These are phyloP conservation scores for Drosophila persimilis DNA, from an alignment of 1,140 invertebrate species.

Conservation along the genomic window DNA sequence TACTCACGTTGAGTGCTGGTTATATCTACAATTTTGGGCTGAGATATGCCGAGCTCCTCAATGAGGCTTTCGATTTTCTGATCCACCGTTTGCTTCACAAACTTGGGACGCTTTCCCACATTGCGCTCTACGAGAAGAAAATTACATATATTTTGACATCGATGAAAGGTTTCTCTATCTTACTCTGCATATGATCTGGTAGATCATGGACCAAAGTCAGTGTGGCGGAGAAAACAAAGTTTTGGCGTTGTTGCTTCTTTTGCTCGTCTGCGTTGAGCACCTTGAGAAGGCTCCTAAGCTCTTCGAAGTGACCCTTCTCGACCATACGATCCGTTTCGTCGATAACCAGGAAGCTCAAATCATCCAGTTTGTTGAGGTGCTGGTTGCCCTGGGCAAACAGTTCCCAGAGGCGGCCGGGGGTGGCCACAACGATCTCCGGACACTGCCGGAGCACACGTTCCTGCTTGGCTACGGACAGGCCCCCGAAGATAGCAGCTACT, in stretches of 20 bases:
- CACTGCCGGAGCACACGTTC: conserved; percentile 90
- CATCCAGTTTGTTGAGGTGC: conserved; percentile 88
- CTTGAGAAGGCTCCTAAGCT: conserved; percentile 92
- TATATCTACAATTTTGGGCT: conserved; percentile 97
- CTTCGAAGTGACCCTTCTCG: conserved; percentile 97
- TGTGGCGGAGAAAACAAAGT: conserved; percentile 99
- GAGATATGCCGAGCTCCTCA: conserved; percentile 90
- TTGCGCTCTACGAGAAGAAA: conserved; percentile 68
- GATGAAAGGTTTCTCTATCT: conserved; percentile 37
- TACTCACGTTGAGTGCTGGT: conserved; percentile 84
- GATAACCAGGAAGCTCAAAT: conserved; percentile 94
- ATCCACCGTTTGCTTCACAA: conserved; percentile 87
- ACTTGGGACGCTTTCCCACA: conserved; percentile 84
- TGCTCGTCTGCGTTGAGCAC: conserved; percentile 89
- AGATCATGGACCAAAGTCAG: conserved; percentile 94
- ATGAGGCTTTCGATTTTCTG: conserved; percentile 90
- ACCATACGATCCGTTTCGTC: conserved; percentile 99
- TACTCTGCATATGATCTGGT: conserved; percentile 89
- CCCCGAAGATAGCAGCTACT: conserved; percentile 93
- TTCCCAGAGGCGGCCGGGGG: conserved; percentile 98
- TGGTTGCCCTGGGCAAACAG: conserved; percentile 90
- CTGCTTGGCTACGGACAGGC: conserved; percentile 96
- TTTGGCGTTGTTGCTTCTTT: conserved; percentile 89
- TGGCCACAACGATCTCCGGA: conserved; percentile 97
- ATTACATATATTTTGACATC: neutral